Evolutionary conservation across 2,797 vertebrate genomes (phyloP), one percentile per base, ranked within the genome.

Genomic region (Myripristis jacobus): DNA sequence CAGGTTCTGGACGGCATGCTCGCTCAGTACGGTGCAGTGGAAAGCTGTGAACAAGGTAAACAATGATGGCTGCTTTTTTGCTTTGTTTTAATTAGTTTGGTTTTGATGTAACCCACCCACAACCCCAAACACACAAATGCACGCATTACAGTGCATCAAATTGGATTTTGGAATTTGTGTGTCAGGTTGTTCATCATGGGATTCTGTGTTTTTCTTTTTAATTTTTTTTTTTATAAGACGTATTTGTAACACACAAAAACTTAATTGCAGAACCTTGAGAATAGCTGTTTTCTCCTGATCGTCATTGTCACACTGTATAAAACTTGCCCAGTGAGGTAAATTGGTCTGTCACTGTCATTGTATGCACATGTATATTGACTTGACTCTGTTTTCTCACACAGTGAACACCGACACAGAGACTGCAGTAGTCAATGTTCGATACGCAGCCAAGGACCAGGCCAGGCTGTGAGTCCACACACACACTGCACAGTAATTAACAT

Each of bases 381-480:
- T 22, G 22, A 50, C 10, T 22, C 56, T 15, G 51, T 10, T 41
- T 64, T 75, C 81, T 87, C 87, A 87, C 80, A 65, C 81, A 99
- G 98, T 99, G 91, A 99, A 98, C 95, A 99, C 98, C 79, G 98
- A 99, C 82, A 98, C 96, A 1, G 98, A 99, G 92, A 99, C 97
- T 57, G 98, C 98, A 60, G 97, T 99, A 53, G 97, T 99, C 91
- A 99, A 99, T 80, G 98, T 99, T 87, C 96, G 97, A 76, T 99
- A 98, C 38, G 95, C 88, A 88, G 95, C 95, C 87, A 99, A 97
- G 94, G 98, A 99, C 85, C 97, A 99, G 90, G 97, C 98, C 85
- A 95, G 96, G 92, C 96, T 97, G 98, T 99, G 92, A 98, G 98
- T 95, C 57, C 15, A 12, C 66, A 46, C 64, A 61, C 66, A 66